These are phyloP conservation scores for Cyrtonyx montezumae DNA, from an alignment of 2,113 vertebrate species.

Conservation along the genomic window DNA sequence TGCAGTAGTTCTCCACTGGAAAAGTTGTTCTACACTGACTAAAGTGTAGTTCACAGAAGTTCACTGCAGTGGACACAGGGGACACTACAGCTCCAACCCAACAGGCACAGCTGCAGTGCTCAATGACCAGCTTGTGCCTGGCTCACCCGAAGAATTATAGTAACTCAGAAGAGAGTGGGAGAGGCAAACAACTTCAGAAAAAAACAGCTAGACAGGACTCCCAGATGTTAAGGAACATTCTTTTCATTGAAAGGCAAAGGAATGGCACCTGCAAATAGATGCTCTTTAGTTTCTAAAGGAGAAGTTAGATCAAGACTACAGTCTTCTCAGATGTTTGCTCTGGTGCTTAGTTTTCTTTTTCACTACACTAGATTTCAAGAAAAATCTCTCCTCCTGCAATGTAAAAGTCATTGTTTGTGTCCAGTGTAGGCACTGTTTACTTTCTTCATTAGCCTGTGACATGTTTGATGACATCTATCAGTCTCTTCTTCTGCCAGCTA, in stretches of 20 bases:
- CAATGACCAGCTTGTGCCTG: neutral
- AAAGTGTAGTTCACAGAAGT: accelerated
- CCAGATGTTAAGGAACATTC: neutral
- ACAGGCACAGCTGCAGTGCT: neutral
- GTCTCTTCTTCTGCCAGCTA: neutral
- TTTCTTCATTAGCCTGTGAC: neutral
- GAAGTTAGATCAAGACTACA: neutral
- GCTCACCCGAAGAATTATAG: neutral
- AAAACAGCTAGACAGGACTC: neutral
- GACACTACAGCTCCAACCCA: neutral
- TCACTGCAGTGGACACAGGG: neutral
- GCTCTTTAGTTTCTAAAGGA: neutral
- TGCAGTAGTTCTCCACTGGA: neutral
- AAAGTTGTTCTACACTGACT: too few species aligned
- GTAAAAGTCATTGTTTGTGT: neutral
- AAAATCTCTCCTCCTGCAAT: neutral
- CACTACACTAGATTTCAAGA: neutral
- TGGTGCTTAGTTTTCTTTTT: neutral
- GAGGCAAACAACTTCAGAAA: too few species aligned
- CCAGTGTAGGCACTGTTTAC: neutral
- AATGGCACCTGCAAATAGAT: neutral
- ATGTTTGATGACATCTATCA: neutral
- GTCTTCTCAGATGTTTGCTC: neutral
- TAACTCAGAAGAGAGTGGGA: too few species aligned
- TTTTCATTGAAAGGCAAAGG: neutral